These are phyloP conservation scores for Rhinichthys osculus DNA, from an alignment of 2,797 vertebrate species.

Conservation along the genomic window DNA sequence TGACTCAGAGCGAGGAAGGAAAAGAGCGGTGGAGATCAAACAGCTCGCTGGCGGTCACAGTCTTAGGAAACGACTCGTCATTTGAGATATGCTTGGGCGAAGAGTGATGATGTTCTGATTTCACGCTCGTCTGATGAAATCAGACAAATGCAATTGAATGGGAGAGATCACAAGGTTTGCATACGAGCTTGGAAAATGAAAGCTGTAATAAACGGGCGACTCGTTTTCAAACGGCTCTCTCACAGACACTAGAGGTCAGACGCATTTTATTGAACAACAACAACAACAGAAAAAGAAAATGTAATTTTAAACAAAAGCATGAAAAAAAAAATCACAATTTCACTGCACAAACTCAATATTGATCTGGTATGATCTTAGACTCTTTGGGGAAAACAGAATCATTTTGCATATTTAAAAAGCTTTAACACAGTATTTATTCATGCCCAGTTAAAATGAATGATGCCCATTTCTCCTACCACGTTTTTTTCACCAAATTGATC, in stretches of 20 bases:
- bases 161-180: not conserved
- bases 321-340: not conserved
- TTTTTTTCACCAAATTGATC: not conserved
- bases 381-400: not conserved
- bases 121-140: constrained; percentile 70
- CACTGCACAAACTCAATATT: not conserved
- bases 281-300: not conserved
- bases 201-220: not conserved
- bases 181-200: not conserved
- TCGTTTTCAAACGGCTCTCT: not conserved
- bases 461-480: not conserved
- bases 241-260: constrained; percentile 23
- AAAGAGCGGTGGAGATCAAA: constrained; percentile 14
- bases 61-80: not conserved
- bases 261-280: constrained; percentile 25
- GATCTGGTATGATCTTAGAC: not conserved
- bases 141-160: constrained; percentile 62
- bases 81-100: constrained; percentile 10
- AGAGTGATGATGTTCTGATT: constrained; percentile 59
- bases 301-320: not conserved
- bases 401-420: not conserved
- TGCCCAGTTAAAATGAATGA: not conserved
- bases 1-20: constrained; percentile 5
- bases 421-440: not conserved
- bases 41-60: not conserved